Evolutionary conservation across 2,113 vertebrate species (phyloP).

Genomic region (Condylura cristata): DNA sequence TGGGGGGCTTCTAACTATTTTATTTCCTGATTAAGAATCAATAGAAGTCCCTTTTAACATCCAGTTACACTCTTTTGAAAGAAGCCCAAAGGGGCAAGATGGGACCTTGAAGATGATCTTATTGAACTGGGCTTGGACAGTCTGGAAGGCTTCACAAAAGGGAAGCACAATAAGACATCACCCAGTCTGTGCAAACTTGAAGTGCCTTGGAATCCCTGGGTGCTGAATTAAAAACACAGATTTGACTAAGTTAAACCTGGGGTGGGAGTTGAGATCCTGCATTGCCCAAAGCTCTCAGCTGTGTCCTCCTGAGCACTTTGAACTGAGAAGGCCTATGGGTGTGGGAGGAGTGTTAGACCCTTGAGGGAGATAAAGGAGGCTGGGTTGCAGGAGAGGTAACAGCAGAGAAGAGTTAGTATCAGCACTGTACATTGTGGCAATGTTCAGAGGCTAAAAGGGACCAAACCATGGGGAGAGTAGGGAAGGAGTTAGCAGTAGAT

Average conservation of each 20-base stretch:
- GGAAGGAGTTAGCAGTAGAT: neutral
- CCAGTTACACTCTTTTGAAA: neutral
- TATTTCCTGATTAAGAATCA: neutral
- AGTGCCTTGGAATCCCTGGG: neutral
- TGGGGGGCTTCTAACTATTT: neutral
- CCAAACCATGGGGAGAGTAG: neutral
- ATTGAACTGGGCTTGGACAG: neutral
- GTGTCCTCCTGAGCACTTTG: neutral
- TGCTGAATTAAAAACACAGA: neutral
- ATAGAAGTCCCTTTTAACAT: conserved; percentile 5
- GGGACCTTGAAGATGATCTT: neutral
- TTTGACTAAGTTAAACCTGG: neutral
- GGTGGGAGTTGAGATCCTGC: neutral
- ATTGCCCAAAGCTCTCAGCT: neutral
- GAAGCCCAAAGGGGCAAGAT: neutral
- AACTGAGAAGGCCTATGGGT: neutral
- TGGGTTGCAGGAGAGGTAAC: neutral
- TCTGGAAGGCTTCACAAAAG: neutral
- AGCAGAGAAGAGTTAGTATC: neutral
- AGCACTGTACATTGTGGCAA: neutral
- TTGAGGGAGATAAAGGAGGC: too few relatives aligned
- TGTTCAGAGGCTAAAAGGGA: neutral
- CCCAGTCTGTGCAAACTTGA: neutral
- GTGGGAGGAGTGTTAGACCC: neutral
- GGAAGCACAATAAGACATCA: neutral